Evolutionary conservation across 2,113 vertebrate species (phyloP).

Genomic region (Amphilophus citrinellus): DNA sequence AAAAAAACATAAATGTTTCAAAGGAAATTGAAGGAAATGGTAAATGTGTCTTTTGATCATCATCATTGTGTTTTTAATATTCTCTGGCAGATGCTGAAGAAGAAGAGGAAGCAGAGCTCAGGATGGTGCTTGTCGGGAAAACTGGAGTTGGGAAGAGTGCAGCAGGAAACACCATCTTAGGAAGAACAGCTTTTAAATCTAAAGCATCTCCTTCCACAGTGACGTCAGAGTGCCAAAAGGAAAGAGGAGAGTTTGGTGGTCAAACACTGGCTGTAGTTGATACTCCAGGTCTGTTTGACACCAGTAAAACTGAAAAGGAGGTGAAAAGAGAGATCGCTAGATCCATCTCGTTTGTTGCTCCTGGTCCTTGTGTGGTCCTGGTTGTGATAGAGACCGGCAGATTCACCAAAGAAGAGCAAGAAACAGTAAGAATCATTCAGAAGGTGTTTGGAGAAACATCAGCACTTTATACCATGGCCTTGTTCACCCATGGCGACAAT

Average conservation of each 20-base stretch:
- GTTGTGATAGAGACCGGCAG: too few relatives aligned
- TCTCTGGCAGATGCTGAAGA: background rate
- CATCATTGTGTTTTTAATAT: background rate
- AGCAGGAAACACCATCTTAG: background rate
- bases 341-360: too few relatives aligned
- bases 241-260: background rate
- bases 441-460: too few relatives aligned
- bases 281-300: background rate
- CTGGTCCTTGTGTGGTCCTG: too few relatives aligned
- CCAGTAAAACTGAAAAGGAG: too few relatives aligned
- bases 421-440: too few relatives aligned
- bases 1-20: accelerated
- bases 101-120: background rate
- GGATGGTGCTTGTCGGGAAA: background rate
- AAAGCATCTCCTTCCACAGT: background rate
- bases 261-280: background rate
- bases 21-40: background rate
- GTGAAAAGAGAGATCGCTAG: too few relatives aligned
- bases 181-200: background rate
- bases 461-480: background rate
- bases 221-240: background rate
- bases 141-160: background rate
- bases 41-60: background rate
- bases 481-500: background rate
- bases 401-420: too few relatives aligned